Evolutionary conservation across 2,888 invertebrate species (phyloP), one percentile per base, ranked within the genome.

Genomic region (Trichogramma evanescens): DNA sequence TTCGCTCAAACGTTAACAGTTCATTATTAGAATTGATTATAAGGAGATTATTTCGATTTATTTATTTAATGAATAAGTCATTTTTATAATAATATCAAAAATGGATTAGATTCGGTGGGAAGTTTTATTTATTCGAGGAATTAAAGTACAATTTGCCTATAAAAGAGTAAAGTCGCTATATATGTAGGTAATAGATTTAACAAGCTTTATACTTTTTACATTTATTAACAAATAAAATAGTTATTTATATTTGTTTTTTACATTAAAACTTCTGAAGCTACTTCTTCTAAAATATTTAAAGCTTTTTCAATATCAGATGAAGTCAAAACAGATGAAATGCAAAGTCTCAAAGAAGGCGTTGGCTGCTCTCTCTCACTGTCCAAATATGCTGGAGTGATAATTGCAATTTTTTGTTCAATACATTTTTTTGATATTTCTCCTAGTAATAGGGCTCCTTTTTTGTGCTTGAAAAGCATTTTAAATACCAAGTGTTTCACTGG

Each of bases 401-500:
- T 72, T 1, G 90, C 91, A 7, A 93, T 79, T 39, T 87, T 86
- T 59, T 82, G 82, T 39, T 84, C 80, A 63, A 87, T 80, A 66
- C 88, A 88, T 70, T 82, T 83, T 40, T 83, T 81, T 9, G 87
- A 84, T 50, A 92, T 84, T 67, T 82, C 78, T 4, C 81, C 80
- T 3, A 93, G 79, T 65, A 86, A 78, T 8, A 79, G 74, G 26
- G 82, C 76, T 67, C 86, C 86, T 1, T 76, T 71, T 0, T 77
- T 72, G 63, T 74, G 75, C 2, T 80, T 79, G 43, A 5, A 38
- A n/a, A 57, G 9, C 45, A 82, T 82, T 5, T 80, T 81, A 46
- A 92, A 77, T 69, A 86, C 86, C 1, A 93, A 73, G 74, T 91
- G 90, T 66, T 91, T 90, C 0, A 91, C 77, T 0, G 93, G 93